Evolutionary conservation across 2,888 invertebrate species (phyloP), one percentile per base, ranked within the genome.

Genomic region (Myopa testacea): DNA sequence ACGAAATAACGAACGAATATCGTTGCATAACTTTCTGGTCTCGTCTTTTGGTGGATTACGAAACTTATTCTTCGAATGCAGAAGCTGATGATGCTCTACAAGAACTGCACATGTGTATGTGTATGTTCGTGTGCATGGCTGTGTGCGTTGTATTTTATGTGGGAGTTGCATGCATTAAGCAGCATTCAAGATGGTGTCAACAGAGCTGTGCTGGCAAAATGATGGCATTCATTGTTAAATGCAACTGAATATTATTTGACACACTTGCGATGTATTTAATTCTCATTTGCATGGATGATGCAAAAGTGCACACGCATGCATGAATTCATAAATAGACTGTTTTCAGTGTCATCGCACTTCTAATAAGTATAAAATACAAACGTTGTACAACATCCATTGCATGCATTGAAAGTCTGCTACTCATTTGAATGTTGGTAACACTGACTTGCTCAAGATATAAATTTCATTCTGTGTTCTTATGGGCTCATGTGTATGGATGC

Each of bases 171-270:
- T 7, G 16, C 37, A 67, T 38, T 73, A 10, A 60, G 52, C 37
- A 52, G 55, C 52, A 55, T 65, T 75, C 52, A 52, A 75, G 14
- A 55, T 67, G 67, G 55, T 52, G 67, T 55, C n/a, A 65, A 67
- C 67, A 40, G 40, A 40, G 40, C 26, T 74, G 50, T 16, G 37
- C 8, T 45, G 45, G 38, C 14, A 45, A 60, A 74, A 63, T 63
- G 50, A 65, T 65, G 50, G 65, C 75, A 52, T 65, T 65, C 40
- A 75, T 50, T 75, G 55, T 65, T 65, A 38, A 65, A 50, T 50
- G 63, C 19, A 74, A 75, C 67, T 67, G 75, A 75, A 67, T 16
- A 67, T 75, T 75, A 75, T 75, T 75, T 55, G 52, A 67, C 67
- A 75, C 52, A 67, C 65, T 67, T 75, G 19, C 38, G 55, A 67